Conservation (phyloP, 64 coral and sea anemone species). For the Actinia tenebrosa region DNA sequence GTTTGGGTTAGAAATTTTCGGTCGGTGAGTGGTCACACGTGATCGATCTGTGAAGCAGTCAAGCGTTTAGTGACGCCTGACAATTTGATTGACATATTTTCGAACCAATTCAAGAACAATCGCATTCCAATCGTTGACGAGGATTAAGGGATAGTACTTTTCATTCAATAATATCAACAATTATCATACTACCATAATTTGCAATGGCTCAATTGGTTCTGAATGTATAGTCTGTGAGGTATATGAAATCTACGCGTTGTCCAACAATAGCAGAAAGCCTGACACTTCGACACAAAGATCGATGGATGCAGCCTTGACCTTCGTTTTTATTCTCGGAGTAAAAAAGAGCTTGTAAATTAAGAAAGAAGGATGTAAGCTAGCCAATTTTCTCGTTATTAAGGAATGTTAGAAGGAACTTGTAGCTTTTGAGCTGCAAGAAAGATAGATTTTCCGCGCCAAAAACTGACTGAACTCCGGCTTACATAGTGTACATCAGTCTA, state of each 20-base stretch:
- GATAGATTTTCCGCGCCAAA: too few species aligned
- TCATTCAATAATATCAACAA: constrained; percentile 17
- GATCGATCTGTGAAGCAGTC: constrained; percentile 11
- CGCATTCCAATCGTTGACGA: constrained; percentile 9
- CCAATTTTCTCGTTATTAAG: too few species aligned
- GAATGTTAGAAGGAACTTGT: too few species aligned
- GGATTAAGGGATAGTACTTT: constrained; percentile 28
- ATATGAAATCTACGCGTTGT: neutral
- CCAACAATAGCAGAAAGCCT: neutral
- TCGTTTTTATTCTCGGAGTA: neutral
- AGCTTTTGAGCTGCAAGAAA: too few species aligned
- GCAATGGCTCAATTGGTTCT: neutral
- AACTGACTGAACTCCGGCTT: too few species aligned
- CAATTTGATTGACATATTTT: constrained; percentile 23
- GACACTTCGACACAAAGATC: neutral
- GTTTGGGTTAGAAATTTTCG: neutral
- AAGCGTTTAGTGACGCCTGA: constrained; percentile 11
- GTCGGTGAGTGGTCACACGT: neutral
- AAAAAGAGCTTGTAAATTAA: neutral
- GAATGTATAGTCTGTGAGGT: neutral
- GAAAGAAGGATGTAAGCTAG: too few species aligned
- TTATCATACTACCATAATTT: neutral
- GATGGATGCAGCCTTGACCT: neutral
- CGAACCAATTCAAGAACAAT: constrained; percentile 14
- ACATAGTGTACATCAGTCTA: neutral